Conservation (phyloP, 2,888 invertebrate genomes). For the Holacanthella duospinosa region DNA sequence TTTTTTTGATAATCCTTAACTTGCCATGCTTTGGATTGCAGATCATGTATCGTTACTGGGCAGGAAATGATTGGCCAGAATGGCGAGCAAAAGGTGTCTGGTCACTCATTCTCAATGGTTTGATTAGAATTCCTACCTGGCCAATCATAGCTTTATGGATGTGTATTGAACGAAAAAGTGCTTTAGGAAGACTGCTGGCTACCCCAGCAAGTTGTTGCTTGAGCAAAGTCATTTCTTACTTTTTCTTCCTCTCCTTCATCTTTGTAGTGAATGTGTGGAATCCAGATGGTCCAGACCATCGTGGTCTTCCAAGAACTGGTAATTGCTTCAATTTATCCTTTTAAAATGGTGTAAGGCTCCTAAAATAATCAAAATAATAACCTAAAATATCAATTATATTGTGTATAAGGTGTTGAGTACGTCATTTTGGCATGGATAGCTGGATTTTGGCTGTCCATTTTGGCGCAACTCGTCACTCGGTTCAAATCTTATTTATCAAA, state of each 20-base stretch:
- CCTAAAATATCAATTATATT: background rate
- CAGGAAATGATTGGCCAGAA: conserved; percentile 22
- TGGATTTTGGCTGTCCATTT: background rate
- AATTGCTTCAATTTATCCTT: too few species aligned
- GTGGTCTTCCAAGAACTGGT: conserved; percentile 3
- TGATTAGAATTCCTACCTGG: background rate
- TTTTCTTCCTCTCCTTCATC: conserved; percentile 10
- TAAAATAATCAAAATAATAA: background rate
- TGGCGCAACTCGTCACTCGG: background rate
- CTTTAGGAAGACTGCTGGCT: conserved; percentile 8
- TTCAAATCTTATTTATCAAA: background rate
- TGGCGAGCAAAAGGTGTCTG: conserved; percentile 13
- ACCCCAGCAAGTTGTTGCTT: conserved; percentile 20
- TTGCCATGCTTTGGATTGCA: conserved; percentile 4
- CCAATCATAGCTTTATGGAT: conserved; percentile 9
- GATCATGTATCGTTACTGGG: conserved; percentile 25
- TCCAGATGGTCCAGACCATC: background rate
- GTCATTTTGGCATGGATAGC: background rate
- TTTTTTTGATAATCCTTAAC: conserved; percentile 4
- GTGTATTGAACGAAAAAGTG: conserved; percentile 10
- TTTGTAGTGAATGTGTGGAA: background rate
- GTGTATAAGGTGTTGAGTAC: background rate
- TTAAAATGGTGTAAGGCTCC: background rate
- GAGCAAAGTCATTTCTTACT: conserved; percentile 19
- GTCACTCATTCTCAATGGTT: background rate